Evolutionary conservation across 2,888 invertebrate species (phyloP).

Genomic region (Fabriciana adippe): DNA sequence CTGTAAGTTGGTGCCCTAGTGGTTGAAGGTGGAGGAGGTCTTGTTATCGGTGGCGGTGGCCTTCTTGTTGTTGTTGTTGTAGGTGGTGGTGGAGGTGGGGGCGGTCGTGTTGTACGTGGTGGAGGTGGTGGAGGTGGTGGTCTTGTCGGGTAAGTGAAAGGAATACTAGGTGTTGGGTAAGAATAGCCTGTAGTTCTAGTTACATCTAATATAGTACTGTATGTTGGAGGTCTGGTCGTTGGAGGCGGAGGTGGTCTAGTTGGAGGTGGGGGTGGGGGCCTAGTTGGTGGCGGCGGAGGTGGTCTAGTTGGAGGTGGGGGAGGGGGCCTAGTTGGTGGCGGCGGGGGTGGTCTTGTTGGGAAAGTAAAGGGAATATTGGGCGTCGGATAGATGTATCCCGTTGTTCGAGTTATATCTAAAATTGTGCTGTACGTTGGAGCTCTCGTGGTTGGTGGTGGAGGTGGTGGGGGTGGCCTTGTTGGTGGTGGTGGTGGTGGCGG

Average conservation of each 20-base stretch:
- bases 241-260: constrained; percentile 26
- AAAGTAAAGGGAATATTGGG: constrained; percentile 43
- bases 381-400: constrained; percentile 54
- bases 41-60: constrained; percentile 11
- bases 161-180: constrained; percentile 49
- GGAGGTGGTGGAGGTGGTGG: constrained; percentile 22
- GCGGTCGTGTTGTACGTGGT: constrained; percentile 21
- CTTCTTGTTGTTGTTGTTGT: constrained; percentile 11
- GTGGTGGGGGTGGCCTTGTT: constrained; percentile 33
- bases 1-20: constrained; percentile 23
- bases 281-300: constrained; percentile 28
- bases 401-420: constrained; percentile 40
- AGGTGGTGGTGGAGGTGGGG: constrained; percentile 23
- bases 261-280: constrained; percentile 26
- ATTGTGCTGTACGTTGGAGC: constrained; percentile 15
- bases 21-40: constrained; percentile 14
- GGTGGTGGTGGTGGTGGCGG: constrained; percentile 23
- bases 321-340: constrained; percentile 25
- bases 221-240: constrained; percentile 16
- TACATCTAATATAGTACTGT: constrained; percentile 17
- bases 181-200: constrained; percentile 52
- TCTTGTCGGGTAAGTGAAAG: constrained; percentile 25
- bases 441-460: constrained; percentile 33
- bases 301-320: constrained; percentile 19
- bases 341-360: constrained; percentile 21